A percentile compares a stretch with the other conserved stretches of the same genome.
Conservation (phyloP, 1,140 invertebrate genomes). For the Drosophila setifemur region DNA sequence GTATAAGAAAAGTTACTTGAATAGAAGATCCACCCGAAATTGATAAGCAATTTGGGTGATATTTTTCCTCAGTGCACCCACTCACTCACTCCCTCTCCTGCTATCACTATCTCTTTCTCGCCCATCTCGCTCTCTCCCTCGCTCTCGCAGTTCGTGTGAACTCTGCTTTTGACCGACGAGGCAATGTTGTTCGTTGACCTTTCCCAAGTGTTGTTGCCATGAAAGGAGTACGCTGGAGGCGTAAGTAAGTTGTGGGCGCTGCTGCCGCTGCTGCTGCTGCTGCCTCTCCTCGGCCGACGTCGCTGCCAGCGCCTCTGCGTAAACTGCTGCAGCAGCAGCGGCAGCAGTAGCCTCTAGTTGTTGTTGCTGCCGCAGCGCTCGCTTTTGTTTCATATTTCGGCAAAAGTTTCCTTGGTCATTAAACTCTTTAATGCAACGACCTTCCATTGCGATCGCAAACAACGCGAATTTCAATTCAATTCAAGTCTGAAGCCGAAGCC, state of each 20-base stretch:
- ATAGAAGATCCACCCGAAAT: no score
- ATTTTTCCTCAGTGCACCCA: slow-evolving; percentile 3
- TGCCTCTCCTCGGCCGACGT: neutral
- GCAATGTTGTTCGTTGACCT: slow-evolving; percentile 79
- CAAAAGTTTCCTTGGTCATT: slow-evolving; percentile 80
- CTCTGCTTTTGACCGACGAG: slow-evolving; percentile 79
- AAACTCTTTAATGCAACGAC: slow-evolving; percentile 80
- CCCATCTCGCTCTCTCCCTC: slow-evolving; percentile 2
- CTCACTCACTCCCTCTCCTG: slow-evolving; percentile 7
- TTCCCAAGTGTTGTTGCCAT: slow-evolving; percentile 76
- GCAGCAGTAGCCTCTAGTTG: slow-evolving; percentile 53
- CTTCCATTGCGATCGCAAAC: slow-evolving; percentile 69
- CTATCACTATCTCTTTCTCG: neutral
- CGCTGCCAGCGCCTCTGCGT: neutral
- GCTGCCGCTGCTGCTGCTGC: slow-evolving; percentile 13
- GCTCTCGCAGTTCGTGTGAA: slow-evolving; percentile 65
- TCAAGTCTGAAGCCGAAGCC: no score
- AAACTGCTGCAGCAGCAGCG: slow-evolving; percentile 3
- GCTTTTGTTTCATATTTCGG: slow-evolving; percentile 79
- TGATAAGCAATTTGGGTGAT: no score
- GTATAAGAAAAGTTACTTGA: no score
- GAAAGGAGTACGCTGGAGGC: slow-evolving; percentile 58
- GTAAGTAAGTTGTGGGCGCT: slow-evolving; percentile 55
- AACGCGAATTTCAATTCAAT: slow-evolving; percentile 71
- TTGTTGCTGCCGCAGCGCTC: slow-evolving; percentile 36